Evolutionary conservation across 2,888 invertebrate species (phyloP), one percentile per base, ranked within the genome.

Genomic region (Panopea generosa): DNA sequence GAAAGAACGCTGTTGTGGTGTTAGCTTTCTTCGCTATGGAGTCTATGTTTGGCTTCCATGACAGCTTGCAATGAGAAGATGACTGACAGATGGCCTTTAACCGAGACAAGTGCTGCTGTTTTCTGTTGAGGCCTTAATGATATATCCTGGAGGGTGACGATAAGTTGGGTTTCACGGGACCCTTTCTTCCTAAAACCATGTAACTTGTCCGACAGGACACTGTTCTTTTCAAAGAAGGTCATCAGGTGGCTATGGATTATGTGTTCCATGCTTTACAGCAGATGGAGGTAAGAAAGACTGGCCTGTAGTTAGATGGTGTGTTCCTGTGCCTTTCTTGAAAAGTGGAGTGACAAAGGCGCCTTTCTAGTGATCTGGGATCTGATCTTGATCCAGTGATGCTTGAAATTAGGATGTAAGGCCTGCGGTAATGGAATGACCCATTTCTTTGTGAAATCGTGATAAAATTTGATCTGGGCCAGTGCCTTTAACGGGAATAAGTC

Each of bases 141-240:
- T 18, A 66, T 9, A 11, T 76, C 66, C n/a, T 76, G 66, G 14
- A 62, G 45, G 26, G 61, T 60, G 11, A 53, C 52, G 11, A 76
- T 47, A 11, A 79, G 68, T 56, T 83, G 73, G 16, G 57, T 72
- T 26, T 72, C 68, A 43, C 70, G 67, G 9, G 77, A 78, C 11
- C 53, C 18, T 11, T 57, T 55, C 20, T 43, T 65, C 14, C 77
- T 27, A 40, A 79, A 84, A 11, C 77, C 74, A 56, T 72, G 70
- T 62, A 80, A 70, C 2, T 43, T 9, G 27, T 69, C 56, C 22
- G 59, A 56, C 16, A 80, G 56, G 20, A 80, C 59, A 26, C 65
- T 45, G 43, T 62, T 27, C 2, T 43, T 24, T 16, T 62, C 63
- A 11, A 56, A 18, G 40, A 55, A 56, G 11, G 22, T 40, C 67